A percentile compares a stretch with the other conserved stretches of the same genome.
Conservation (phyloP, 2,797 vertebrate genomes). For the Epinephelus malabaricus region DNA sequence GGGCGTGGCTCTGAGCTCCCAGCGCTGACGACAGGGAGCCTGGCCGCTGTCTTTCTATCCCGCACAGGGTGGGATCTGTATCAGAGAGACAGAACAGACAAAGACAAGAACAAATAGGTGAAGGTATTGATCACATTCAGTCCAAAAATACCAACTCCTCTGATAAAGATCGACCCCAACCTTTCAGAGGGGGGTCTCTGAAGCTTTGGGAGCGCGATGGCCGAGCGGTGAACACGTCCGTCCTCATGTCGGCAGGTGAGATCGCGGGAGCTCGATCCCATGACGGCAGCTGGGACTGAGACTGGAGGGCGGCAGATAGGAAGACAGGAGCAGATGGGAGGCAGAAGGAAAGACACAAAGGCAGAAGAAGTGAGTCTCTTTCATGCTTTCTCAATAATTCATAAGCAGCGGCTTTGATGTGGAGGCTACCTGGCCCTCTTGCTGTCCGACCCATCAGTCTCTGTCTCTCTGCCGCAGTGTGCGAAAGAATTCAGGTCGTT, state of each 20-base stretch:
- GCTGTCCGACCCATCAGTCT: slow-evolving; percentile 38
- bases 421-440: slow-evolving; percentile 50
- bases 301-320: slow-evolving; percentile 41
- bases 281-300: slow-evolving; percentile 84
- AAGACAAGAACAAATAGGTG: slow-evolving; percentile 9
- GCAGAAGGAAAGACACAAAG: slow-evolving; percentile 39
- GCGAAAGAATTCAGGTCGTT: slow-evolving; percentile 34
- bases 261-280: slow-evolving; percentile 85
- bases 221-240: slow-evolving; percentile 90
- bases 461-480: slow-evolving; percentile 17
- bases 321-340: slow-evolving; percentile 35
- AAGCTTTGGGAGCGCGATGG: slow-evolving; percentile 87
- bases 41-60: slow-evolving; percentile 85
- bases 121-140: neutral
- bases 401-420: slow-evolving; percentile 73
- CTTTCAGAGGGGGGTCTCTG: slow-evolving; percentile 86
- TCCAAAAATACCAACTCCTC: neutral
- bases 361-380: slow-evolving; percentile 55
- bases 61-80: slow-evolving; percentile 82
- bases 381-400: slow-evolving; percentile 77
- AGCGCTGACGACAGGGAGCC: slow-evolving; percentile 82
- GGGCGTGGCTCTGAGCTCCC: slow-evolving; percentile 78
- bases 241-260: slow-evolving; percentile 90
- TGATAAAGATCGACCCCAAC: slow-evolving; percentile 49
- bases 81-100: slow-evolving; percentile 1